A percentile compares a stretch with the other conserved stretches of the same genome.
These are phyloP conservation scores for Sycophila sp. DNA, from an alignment of 1,140 invertebrate species.

Conservation along the genomic window DNA sequence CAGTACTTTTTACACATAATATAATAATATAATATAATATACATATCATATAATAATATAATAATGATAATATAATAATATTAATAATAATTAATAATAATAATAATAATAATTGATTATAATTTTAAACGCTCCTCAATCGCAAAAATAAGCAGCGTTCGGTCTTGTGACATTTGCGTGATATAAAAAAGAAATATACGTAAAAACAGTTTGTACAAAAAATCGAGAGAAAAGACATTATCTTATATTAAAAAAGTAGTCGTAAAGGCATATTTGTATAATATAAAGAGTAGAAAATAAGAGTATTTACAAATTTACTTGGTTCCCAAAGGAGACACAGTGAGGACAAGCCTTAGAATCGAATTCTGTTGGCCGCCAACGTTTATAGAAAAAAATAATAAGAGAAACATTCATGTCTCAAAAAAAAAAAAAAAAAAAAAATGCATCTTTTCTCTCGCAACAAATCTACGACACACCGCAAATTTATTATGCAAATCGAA, in stretches of 20 bases:
- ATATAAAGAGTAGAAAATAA: slow-evolving; percentile 50
- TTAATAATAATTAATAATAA: slow-evolving; percentile 46
- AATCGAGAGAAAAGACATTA: slow-evolving; percentile 60
- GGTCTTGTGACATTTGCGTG: not conserved
- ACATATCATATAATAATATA: slow-evolving; percentile 32
- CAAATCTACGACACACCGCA: slow-evolving; percentile 46
- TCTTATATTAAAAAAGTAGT: slow-evolving; percentile 54
- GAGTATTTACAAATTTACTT: slow-evolving; percentile 56
- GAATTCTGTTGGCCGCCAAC: slow-evolving; percentile 24
- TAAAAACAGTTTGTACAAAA: slow-evolving; percentile 67
- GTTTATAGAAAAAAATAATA: slow-evolving; percentile 9
- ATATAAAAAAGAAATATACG: slow-evolving; percentile 53
- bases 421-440: slow-evolving; percentile 18
- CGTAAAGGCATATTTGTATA: slow-evolving; percentile 41
- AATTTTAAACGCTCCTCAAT: slow-evolving; percentile 36
- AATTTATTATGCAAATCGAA: slow-evolving; percentile 44
- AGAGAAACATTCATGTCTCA: not conserved
- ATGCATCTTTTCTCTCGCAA: slow-evolving; percentile 47
- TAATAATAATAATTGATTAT: slow-evolving; percentile 55
- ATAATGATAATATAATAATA: slow-evolving; percentile 53
- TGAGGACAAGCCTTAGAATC: slow-evolving; percentile 11
- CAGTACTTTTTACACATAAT: slow-evolving; percentile 63
- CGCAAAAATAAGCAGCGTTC: not conserved
- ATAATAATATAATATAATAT: slow-evolving; percentile 44
- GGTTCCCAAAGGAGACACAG: not conserved